Percentiles rank a stretch among this genome's conserved stretches.
These are phyloP conservation scores for Microplitis mediator DNA, from an alignment of 1,140 invertebrate species.

Conservation along the genomic window DNA sequence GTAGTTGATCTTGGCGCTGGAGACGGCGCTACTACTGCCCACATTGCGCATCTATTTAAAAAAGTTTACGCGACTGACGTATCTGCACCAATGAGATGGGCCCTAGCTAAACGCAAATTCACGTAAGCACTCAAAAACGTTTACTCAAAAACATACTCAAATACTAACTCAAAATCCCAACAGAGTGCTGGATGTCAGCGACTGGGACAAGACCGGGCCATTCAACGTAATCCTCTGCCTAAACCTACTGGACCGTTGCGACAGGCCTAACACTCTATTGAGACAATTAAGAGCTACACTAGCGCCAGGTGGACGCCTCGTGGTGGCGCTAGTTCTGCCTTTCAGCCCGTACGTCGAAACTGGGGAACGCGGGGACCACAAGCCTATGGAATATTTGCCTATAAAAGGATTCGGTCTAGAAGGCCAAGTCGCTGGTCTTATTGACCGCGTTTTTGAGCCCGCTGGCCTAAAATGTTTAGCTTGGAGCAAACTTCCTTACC, in stretches of 20 bases:
- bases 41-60: slow-evolving; percentile 74
- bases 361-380: slow-evolving; percentile 69
- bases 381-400: slow-evolving; percentile 73
- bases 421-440: slow-evolving; percentile 75
- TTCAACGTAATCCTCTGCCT: slow-evolving; percentile 86
- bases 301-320: slow-evolving; percentile 71
- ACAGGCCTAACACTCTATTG: slow-evolving; percentile 77
- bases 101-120: slow-evolving; percentile 75
- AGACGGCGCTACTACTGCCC: slow-evolving; percentile 84
- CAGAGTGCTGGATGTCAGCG: slow-evolving; percentile 78
- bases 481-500: slow-evolving; percentile 87
- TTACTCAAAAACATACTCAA: background rate
- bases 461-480: slow-evolving; percentile 73
- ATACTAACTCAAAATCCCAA: background rate
- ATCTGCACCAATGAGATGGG: slow-evolving; percentile 79
- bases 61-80: slow-evolving; percentile 85
- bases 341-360: slow-evolving; percentile 90
- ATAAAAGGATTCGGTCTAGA: slow-evolving; percentile 77
- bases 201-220: slow-evolving; percentile 69
- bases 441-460: slow-evolving; percentile 73
- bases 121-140: slow-evolving; percentile 65
- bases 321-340: slow-evolving; percentile 87
- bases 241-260: slow-evolving; percentile 90
- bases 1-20: slow-evolving; percentile 90
- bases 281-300: slow-evolving; percentile 70